Percentiles rank a stretch among this genome's conserved stretches.
Conservation (phyloP, 2,113 vertebrate genomes). For the Galbula dea region DNA sequence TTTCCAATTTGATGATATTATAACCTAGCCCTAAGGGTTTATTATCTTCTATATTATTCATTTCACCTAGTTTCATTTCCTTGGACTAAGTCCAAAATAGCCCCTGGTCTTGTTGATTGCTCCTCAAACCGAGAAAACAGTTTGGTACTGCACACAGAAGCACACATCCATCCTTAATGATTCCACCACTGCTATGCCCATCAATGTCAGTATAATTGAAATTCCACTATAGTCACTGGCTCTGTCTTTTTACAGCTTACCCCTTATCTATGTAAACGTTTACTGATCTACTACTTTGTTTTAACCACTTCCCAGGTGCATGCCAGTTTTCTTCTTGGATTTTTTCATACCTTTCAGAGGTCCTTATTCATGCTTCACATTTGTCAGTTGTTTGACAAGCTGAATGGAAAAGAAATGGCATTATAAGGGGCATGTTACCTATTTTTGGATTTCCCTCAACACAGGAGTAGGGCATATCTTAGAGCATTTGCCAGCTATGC, state of each 20-base stretch:
- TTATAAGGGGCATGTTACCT: neutral
- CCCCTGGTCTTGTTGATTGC: slow-evolving; percentile 76
- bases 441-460: slow-evolving; percentile 18
- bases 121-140: slow-evolving; percentile 66
- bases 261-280: slow-evolving; percentile 7
- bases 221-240: slow-evolving; percentile 55
- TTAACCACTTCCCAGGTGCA: neutral
- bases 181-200: slow-evolving; percentile 61
- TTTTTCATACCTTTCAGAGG: slow-evolving; percentile 36
- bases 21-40: slow-evolving; percentile 80
- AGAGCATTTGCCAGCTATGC: slow-evolving; percentile 1
- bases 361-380: slow-evolving; percentile 42
- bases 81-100: slow-evolving; percentile 78
- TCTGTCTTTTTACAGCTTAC: slow-evolving; percentile 60
- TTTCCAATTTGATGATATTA: slow-evolving; percentile 76
- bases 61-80: slow-evolving; percentile 78
- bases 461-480: neutral
- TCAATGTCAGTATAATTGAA: slow-evolving; percentile 71
- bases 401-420: slow-evolving; percentile 29
- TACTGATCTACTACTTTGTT: slow-evolving; percentile 34
- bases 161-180: slow-evolving; percentile 64
- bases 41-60: slow-evolving; percentile 76
- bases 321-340: neutral
- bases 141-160: slow-evolving; percentile 57
- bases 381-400: slow-evolving; percentile 42